Evolutionary conservation across 1,140 invertebrate species (phyloP), one percentile per base, ranked within the genome.

Genomic region (Listronotus oregonensis): DNA sequence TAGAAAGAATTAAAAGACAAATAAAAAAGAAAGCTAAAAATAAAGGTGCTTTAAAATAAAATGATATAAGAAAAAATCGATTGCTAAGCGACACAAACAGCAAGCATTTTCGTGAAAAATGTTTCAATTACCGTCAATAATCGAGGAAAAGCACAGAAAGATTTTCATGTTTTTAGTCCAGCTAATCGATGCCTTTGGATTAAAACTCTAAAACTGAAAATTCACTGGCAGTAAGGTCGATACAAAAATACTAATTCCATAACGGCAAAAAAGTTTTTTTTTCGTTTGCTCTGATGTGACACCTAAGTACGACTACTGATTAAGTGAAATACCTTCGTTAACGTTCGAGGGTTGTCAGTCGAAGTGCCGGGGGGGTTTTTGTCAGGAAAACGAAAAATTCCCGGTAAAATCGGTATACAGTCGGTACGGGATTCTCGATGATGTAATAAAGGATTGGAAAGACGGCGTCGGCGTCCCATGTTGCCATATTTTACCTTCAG

Each of bases 381-480:
- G 8, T 12, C 8, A 12, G 50, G 42, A 61, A 44, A 15, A 14
- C 34, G 37, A 14, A 40, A 46, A 59, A 59, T 43, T 34, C 56
- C 58, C 58, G 47, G 58, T 40, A 11, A 51, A 61, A 52, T 61
- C 58, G 47, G 32, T 61, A 61, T 40, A 61, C 46, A 37, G 34
- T 61, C 47, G 37, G 50, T 37, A 61, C 49, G 40, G 58, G 37
- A 61, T 51, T 61, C 49, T 61, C 58, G 58, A 61, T 61, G 58
- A 61, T 61, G 58, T 61, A 61, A 61, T 52, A 52, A 50, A 61
- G 49, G 47, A 51, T 51, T 61, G 31, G 49, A 51, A 51, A 61
- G 9, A 51, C 49, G 18, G 58, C 39, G 49, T 51, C 58, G 47
- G 49, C 58, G 58, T 37, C 58, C 37, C 40, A 12, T 32, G 58